Base-by-base conservation (phyloP, 53 echinoderm and acorn worm species). In the Patiria pectinifera region DNA sequence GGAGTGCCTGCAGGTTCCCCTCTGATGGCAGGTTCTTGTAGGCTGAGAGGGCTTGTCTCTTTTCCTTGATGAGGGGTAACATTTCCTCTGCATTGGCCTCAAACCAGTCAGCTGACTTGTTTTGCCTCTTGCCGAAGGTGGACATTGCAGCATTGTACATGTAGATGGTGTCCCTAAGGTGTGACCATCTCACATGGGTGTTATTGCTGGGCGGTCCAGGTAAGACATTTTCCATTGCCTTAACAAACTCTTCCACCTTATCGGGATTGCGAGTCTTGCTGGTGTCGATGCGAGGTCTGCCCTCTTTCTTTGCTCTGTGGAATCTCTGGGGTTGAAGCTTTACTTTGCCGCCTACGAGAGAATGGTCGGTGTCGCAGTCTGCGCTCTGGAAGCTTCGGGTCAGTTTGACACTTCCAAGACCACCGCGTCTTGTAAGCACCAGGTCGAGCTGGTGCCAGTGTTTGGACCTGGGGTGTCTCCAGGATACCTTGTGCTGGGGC, bases 321-420 rank as follows among this genome's bases (percentile, higher is more conserved):
- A 92, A 18, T 62, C 60, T 69, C 85, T 62, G 77, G n/a, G 89
- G 92, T 69, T 87, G 49, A 11, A 88, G 26, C 10, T 66, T 9
- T 0, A 84, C 47, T 76, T 80, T 88, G 92, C 89, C 26, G 69
- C 16, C 10, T 11, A 93, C 89, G 16, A 93, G 62, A 18, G 95
- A 93, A 53, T 91, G 93, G 61, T 91, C 91, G 93, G 35, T 93
- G 84, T 92, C 89, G 25, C 91, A 91, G 86, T 92, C 92, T 21
- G 47, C 58, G 1, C 14, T 46, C 14, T 13, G 14, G 61, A 18
- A 83, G 24, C 15, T 25, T 1, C 26, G 84, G 13, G 61, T 62
- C 19, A 59, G 25, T 15, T 16, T 16, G 25, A 83, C 60, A 21
- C 25, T 58, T 14, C 18, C 25, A 6, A 59, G 8, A 18, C 9